phyloP scores from a whole-genome alignment of 1,140 invertebrate species.

The Lepidotrigona ventralis region DNA sequence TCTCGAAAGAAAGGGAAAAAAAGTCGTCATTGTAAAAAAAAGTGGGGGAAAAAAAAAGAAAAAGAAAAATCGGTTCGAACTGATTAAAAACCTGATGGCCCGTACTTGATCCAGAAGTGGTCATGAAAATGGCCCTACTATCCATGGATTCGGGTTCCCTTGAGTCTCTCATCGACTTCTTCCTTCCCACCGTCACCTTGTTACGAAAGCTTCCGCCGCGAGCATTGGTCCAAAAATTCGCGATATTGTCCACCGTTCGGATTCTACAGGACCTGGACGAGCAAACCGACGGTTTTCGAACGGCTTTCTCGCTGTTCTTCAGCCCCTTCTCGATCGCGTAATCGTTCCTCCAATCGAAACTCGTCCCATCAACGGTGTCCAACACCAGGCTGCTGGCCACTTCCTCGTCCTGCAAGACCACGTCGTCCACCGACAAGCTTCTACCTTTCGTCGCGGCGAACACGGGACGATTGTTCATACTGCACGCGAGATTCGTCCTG shows the following conservation, averaged over 20 bases:
- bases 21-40: too few relatives aligned
- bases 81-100: slow-evolving; percentile 16
- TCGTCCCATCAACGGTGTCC: background rate
- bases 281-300: slow-evolving; percentile 23
- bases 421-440: slow-evolving; percentile 35
- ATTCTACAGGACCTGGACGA: slow-evolving; percentile 57
- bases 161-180: slow-evolving; percentile 62
- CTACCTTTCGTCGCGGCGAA: background rate
- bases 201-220: slow-evolving; percentile 66
- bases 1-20: background rate
- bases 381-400: background rate
- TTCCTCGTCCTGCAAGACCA: background rate
- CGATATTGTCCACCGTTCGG: slow-evolving; percentile 69
- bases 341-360: background rate
- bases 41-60: background rate
- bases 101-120: slow-evolving; percentile 72
- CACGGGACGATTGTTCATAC: background rate
- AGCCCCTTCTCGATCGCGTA: background rate
- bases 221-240: slow-evolving; percentile 66
- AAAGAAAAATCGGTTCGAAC: background rate
- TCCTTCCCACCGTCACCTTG: slow-evolving; percentile 62
- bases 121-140: slow-evolving; percentile 51
- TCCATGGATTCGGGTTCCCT: slow-evolving; percentile 62
- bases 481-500: background rate
- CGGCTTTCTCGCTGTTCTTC: background rate